Base-by-base conservation (phyloP, 1,140 invertebrate species). In the Anastrepha obliqua region DNA sequence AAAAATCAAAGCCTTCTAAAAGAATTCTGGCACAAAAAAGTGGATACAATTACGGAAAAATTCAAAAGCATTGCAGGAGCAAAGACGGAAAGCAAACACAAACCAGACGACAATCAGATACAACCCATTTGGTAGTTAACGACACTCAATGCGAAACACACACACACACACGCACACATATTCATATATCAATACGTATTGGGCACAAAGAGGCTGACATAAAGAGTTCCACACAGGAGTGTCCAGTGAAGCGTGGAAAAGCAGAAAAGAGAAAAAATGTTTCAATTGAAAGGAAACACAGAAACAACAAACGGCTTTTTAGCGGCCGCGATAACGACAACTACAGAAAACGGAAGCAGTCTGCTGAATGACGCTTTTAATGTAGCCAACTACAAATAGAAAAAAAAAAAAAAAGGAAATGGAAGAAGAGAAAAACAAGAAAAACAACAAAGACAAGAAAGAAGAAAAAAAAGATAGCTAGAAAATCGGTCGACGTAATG, bases 221-320 rank as follows among this genome's bases (percentile, higher is more conserved):
- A 29, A 29, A 29, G 29, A 29, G 29, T 29, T 29, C 29, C 15
- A 51, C 9, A 51, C 15, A 17, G 2, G 44, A 55, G 42, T 81
- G 17, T 20, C 0, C 2, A 3, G 42, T 74, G 64, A 55, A 15
- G 42, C 3, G 67, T 0, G 42, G 6, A 4, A 47, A 20, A 15
- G 15, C 6, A 29, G 17, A n/a, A 44, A 8, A 9, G 5, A 51
- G 74, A 20, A 47, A 3, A 55, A n/a, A 51, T 20, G 15, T 74
- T 55, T 55, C 74, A 11, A 81, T 81, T 81, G 51, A 81, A 55
- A 81, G 74, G 74, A 81, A 81, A 81, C 47, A 47, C 47, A 47
- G 74, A 81, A 81, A 81, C 47, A 55, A 81, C 17, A 81, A 51
- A 17, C 47, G 74, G 2, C 8, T 9, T 81, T 44, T 81, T 81